Conservation (phyloP, 2,797 vertebrate genomes). For the Sebastes variabilis region DNA sequence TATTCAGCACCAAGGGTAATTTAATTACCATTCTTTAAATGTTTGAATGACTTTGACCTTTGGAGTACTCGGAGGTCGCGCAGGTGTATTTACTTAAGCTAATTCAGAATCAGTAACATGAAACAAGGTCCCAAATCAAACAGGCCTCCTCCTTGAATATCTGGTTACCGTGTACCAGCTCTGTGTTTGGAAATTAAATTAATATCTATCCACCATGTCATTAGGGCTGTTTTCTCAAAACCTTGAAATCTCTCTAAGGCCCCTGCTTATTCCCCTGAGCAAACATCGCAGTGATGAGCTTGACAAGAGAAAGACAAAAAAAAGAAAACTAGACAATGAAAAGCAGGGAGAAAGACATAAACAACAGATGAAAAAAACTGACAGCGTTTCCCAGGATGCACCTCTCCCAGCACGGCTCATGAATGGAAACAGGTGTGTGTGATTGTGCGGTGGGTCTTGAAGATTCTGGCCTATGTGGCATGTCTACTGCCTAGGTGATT, state of each 20-base stretch:
- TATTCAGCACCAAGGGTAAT: constrained; percentile 87
- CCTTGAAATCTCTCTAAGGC: constrained; percentile 71
- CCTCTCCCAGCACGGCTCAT: constrained; percentile 77
- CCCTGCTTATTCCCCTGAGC: constrained; percentile 68
- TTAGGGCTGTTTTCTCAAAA: constrained; percentile 72
- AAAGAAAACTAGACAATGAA: constrained; percentile 54
- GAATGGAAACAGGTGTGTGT: constrained; percentile 90
- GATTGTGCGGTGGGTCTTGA: constrained; percentile 88
- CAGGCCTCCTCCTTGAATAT: constrained; percentile 67
- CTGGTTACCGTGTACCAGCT: constrained; percentile 75
- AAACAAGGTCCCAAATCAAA: constrained; percentile 82
- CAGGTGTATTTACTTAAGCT: constrained; percentile 89
- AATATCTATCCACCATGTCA: constrained; percentile 78
- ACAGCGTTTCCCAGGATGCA: constrained; percentile 83
- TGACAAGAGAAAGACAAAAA: constrained; percentile 62
- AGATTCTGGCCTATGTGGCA: constrained; percentile 85
- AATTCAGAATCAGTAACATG: constrained; percentile 86
- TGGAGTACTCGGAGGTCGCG: constrained; percentile 78
- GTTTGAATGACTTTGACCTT: constrained; percentile 90
- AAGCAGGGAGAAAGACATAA: constrained; percentile 69
- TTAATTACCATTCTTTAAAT: constrained; percentile 91
- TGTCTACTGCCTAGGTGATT: constrained; percentile 89
- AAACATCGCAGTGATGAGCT: constrained; percentile 68
- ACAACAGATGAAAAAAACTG: constrained; percentile 77
- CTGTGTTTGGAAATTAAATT: constrained; percentile 81